Evolutionary conservation across 2,888 invertebrate genomes (phyloP).

Genomic region (Morinoia aosen): DNA sequence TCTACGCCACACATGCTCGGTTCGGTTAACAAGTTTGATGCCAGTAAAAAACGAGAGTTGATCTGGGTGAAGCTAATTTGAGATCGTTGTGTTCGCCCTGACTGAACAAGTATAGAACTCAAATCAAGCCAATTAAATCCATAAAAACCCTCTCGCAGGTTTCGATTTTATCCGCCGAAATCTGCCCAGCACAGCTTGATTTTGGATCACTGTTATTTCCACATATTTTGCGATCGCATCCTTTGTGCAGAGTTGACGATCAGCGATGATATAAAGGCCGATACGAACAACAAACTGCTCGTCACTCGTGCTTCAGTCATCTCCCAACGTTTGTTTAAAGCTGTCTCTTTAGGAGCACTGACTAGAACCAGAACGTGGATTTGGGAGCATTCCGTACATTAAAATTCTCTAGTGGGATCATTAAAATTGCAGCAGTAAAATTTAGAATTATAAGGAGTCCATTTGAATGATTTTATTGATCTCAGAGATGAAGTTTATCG

Average conservation of each 20-base stretch:
- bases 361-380: not conserved
- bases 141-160: not conserved
- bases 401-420: not conserved
- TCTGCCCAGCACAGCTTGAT: not conserved
- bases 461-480: slow-evolving; percentile 49
- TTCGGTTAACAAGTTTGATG: not conserved
- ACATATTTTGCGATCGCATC: not conserved
- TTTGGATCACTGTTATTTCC: not conserved
- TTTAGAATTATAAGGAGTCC: slow-evolving; percentile 44
- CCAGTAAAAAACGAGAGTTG: not conserved
- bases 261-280: not conserved
- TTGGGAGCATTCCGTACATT: not conserved
- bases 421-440: slow-evolving; percentile 14
- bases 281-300: not conserved
- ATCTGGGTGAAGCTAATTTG: not conserved
- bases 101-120: not conserved
- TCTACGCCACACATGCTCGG: not conserved
- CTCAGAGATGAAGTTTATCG: slow-evolving; percentile 5
- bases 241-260: not conserved
- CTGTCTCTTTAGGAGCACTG: not conserved
- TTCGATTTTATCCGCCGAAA: not conserved
- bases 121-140: not conserved
- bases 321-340: not conserved
- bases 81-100: not conserved
- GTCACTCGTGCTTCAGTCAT: not conserved